phyloP scores from a whole-genome alignment of 2,113 vertebrate species.

The Kobus ellipsiprymnus region DNA sequence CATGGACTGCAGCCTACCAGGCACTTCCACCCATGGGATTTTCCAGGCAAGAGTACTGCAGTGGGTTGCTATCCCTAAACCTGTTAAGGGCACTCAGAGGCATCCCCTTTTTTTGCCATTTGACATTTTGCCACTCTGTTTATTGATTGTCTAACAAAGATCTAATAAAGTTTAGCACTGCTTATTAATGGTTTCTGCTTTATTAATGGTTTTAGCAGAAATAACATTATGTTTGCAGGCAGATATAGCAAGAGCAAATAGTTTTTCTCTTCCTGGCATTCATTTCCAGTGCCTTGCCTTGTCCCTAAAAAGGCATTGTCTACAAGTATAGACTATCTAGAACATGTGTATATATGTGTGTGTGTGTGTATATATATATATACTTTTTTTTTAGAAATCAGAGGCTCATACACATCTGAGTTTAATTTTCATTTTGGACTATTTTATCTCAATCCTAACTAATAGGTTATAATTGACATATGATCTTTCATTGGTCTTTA shows the following conservation, averaged over 20 bases:
- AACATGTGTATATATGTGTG: background rate
- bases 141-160: background rate
- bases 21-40: no score
- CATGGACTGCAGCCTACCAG: no score
- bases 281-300: background rate
- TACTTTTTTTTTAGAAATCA: background rate
- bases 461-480: background rate
- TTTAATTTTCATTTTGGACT: constrained; percentile 23
- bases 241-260: background rate
- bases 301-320: background rate
- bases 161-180: background rate
- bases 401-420: background rate
- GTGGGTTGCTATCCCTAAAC: background rate
- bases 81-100: background rate
- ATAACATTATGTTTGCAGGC: background rate
- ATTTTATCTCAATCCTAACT: background rate
- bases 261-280: background rate
- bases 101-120: background rate
- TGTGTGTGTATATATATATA: rapidly evolving
- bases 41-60: no score
- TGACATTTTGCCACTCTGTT: background rate
- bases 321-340: background rate
- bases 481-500: background rate
- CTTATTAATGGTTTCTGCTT: background rate
- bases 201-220: background rate